Conservation (phyloP, 35 echinoderm and acorn worm genomes). For the Anneissia japonica region DNA sequence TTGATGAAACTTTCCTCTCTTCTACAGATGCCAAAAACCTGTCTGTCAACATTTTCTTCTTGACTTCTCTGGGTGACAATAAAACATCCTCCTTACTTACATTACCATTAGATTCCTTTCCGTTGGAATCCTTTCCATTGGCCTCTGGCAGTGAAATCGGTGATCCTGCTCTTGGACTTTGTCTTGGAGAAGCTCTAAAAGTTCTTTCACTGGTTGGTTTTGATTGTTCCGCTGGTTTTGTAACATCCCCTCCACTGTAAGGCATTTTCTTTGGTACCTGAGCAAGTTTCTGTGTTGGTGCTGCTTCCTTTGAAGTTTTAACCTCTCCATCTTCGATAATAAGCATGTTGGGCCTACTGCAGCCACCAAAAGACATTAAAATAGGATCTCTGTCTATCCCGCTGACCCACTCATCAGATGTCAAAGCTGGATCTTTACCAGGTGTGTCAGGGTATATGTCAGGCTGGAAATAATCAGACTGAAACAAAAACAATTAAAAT, state of each 20-base stretch:
- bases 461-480: slow-evolving; percentile 77
- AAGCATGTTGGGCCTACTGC: neutral
- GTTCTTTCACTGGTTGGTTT: neutral
- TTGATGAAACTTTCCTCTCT: neutral
- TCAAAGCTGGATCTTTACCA: slow-evolving; percentile 53
- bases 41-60: neutral
- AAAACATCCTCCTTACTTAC: neutral
- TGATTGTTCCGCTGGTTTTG: neutral
- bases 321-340: neutral
- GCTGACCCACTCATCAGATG: slow-evolving; percentile 72
- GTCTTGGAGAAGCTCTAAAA: neutral
- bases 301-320: neutral
- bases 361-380: slow-evolving; percentile 51
- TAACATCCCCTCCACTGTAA: neutral
- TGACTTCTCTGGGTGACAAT: neutral
- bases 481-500: slow-evolving; percentile 25
- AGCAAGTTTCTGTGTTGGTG: neutral
- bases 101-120: neutral
- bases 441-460: slow-evolving; percentile 81
- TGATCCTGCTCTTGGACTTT: neutral
- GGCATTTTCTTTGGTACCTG: neutral
- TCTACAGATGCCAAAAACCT: neutral
- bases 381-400: slow-evolving; percentile 61
- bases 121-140: neutral
- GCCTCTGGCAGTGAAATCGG: neutral